phyloP scores from a whole-genome alignment of 2,113 vertebrate genomes.

The Labeo rohita region DNA sequence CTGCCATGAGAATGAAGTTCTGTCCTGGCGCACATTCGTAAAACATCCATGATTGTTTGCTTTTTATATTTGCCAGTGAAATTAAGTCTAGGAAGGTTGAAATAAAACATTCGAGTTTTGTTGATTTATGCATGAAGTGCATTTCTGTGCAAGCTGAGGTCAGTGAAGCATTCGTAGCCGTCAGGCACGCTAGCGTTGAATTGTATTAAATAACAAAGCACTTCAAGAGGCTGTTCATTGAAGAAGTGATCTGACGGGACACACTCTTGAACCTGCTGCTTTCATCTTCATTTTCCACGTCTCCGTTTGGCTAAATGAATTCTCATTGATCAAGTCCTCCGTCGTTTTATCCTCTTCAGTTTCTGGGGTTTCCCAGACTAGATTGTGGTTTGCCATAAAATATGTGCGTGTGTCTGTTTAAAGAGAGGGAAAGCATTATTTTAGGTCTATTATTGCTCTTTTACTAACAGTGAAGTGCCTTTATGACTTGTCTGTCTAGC shows the following conservation, averaged over 20 bases:
- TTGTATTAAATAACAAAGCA: constrained; percentile 15
- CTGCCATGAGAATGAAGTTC: not conserved
- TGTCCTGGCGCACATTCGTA: not conserved
- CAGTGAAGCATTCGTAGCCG: not conserved
- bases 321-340: constrained; percentile 4
- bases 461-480: not conserved
- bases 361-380: constrained; percentile 6
- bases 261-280: constrained; percentile 9
- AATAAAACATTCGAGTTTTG: not conserved
- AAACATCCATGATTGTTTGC: not conserved
- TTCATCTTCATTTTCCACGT: not conserved
- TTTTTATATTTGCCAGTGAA: constrained; percentile 5
- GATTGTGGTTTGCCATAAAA: constrained; percentile 4
- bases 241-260: not conserved
- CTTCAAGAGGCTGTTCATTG: not conserved
- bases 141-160: not conserved
- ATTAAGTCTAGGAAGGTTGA: not conserved
- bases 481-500: not conserved
- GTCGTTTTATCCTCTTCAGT: not conserved
- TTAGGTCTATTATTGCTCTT: not conserved
- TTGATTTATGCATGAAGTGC: not conserved
- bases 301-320: not conserved
- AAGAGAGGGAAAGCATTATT: not conserved
- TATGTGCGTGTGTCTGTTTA: not conserved
- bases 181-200: not conserved